These are phyloP conservation scores for Aphelinus certus DNA, from an alignment of 1,140 invertebrate genomes.

Conservation along the genomic window DNA sequence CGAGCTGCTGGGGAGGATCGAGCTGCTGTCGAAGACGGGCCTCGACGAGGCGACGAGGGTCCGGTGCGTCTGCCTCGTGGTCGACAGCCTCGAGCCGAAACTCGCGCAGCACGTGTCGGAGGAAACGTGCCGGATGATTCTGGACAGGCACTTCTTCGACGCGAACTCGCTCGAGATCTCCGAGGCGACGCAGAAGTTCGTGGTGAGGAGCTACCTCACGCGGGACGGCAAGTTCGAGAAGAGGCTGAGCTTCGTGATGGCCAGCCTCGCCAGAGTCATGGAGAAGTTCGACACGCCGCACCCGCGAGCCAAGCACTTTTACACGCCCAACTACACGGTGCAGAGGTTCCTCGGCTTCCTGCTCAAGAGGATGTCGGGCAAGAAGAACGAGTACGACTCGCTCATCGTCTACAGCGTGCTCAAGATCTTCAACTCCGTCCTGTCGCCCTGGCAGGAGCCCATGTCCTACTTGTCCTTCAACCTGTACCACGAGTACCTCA, in stretches of 20 bases:
- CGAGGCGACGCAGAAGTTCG: background rate
- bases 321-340: constrained; percentile 1
- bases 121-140: background rate
- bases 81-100: background rate
- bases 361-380: background rate
- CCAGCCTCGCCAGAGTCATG: background rate
- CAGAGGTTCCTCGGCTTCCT: background rate
- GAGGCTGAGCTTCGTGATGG: background rate
- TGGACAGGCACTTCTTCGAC: constrained; percentile 18
- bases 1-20: constrained; percentile 1
- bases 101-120: background rate
- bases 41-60: background rate
- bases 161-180: background rate
- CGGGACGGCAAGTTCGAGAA: background rate
- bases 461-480: background rate
- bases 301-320: constrained; percentile 3
- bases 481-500: constrained; percentile 22
- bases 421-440: background rate
- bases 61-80: background rate
- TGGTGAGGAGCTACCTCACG: background rate
- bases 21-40: background rate
- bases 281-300: background rate
- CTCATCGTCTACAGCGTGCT: constrained; percentile 16
- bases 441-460: constrained; percentile 15
- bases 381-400: background rate